These are phyloP conservation scores for Papilio polyxenes DNA, from an alignment of 1,140 invertebrate genomes.

Conservation along the genomic window DNA sequence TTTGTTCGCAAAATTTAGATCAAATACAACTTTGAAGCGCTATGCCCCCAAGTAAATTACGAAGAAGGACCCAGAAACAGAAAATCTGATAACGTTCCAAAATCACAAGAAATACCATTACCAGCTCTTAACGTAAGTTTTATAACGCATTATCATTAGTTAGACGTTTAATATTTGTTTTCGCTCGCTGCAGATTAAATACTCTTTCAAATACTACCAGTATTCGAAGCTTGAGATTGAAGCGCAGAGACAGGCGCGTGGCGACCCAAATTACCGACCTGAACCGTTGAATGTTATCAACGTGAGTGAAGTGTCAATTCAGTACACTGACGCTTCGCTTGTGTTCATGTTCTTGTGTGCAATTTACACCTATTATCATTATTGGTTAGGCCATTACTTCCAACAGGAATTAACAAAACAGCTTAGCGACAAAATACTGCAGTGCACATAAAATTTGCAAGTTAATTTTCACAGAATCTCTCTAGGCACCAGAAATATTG, in stretches of 20 bases:
- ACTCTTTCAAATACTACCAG: conserved; percentile 83
- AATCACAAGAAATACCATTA: conserved; percentile 83
- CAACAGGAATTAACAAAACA: neutral
- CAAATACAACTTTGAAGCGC: conserved; percentile 86
- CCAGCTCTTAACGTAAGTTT: conserved; percentile 87
- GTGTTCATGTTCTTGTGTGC: conserved; percentile 34
- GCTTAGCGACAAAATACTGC: neutral
- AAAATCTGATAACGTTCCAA: conserved; percentile 80
- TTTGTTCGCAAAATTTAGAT: conserved; percentile 64
- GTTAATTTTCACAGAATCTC: neutral
- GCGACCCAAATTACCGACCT: conserved; percentile 82
- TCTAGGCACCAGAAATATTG: neutral
- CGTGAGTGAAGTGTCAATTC: conserved; percentile 80
- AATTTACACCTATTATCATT: neutral
- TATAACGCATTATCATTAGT: conserved; percentile 38
- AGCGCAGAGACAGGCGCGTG: conserved; percentile 79
- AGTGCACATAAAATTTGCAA: neutral
- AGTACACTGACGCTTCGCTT: conserved; percentile 56
- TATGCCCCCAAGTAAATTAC: conserved; percentile 82
- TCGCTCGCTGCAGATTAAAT: conserved; percentile 81
- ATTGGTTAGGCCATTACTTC: neutral
- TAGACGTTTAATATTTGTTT: conserved; percentile 54
- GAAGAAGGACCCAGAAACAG: conserved; percentile 83
- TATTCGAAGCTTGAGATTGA: conserved; percentile 80
- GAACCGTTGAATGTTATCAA: conserved; percentile 84